Conservation (phyloP, 2,113 vertebrate species). For the Saguinus imperator region DNA sequence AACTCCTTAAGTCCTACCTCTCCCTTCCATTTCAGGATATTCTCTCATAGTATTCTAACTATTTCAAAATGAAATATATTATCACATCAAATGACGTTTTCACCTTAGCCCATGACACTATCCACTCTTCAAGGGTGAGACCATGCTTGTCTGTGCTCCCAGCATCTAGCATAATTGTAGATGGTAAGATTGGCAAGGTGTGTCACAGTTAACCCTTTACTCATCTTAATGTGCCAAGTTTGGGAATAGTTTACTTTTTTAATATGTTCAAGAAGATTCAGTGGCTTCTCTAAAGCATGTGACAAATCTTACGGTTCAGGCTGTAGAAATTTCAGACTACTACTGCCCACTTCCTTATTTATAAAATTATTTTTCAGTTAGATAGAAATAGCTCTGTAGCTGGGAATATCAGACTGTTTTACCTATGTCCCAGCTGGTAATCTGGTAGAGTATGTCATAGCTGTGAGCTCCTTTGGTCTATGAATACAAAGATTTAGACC, state of each 20-base stretch:
- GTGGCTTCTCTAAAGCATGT: neutral
- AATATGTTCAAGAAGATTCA: neutral
- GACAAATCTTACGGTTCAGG: too few relatives aligned
- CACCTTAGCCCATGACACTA: neutral
- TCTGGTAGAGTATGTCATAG: neutral
- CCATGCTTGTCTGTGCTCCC: neutral
- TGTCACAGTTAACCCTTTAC: neutral
- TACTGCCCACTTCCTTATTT: neutral
- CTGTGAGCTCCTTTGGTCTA: neutral
- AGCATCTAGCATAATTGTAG: neutral
- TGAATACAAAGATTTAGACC: neutral
- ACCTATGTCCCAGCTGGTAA: neutral
- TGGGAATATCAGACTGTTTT: neutral
- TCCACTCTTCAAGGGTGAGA: neutral
- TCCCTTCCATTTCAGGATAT: neutral
- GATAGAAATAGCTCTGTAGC: neutral
- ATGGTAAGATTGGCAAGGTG: neutral
- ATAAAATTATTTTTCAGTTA: neutral
- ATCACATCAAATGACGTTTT: neutral
- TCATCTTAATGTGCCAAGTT: neutral
- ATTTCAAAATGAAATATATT: constrained; percentile 29
- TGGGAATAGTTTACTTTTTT: neutral
- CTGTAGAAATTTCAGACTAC: too few relatives aligned
- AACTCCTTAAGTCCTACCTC: neutral
- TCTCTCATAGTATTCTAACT: neutral